Percentiles rank a stretch among this genome's conserved stretches.
Evolutionary conservation across 2,888 invertebrate species (phyloP).

Genomic region (Tricholauxania praeusta): DNA sequence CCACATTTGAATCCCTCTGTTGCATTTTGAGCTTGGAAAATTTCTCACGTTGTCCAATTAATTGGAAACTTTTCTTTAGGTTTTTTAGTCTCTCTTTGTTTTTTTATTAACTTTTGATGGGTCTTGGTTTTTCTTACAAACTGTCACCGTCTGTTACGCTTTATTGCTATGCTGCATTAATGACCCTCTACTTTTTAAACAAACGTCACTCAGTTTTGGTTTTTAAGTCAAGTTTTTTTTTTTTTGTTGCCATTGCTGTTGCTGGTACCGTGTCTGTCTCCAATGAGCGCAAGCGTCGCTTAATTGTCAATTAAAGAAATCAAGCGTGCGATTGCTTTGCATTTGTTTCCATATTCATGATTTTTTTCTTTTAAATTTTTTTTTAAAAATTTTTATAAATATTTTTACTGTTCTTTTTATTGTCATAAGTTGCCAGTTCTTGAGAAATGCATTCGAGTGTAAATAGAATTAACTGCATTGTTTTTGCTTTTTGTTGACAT

Average conservation of each 20-base stretch:
- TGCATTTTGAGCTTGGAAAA: not conserved
- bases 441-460: constrained; percentile 28
- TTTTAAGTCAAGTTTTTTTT: not conserved
- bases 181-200: not conserved
- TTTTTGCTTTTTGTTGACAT: constrained; percentile 6
- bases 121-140: constrained; percentile 5
- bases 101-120: constrained; percentile 4
- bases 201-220: constrained; percentile 2
- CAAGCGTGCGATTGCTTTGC: constrained; percentile 38
- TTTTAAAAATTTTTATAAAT: not conserved
- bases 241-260: constrained; percentile 3
- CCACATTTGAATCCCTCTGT: too few relatives aligned
- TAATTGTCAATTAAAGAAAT: constrained; percentile 43
- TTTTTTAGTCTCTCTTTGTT: too few relatives aligned
- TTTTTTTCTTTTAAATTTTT: constrained; percentile 10
- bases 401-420: constrained; percentile 6
- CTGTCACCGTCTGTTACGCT: too few relatives aligned
- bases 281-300: constrained; percentile 17
- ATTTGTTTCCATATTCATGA: constrained; percentile 15
- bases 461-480: constrained; percentile 24
- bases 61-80: not conserved
- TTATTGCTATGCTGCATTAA: not conserved
- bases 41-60: constrained; percentile 31
- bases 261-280: constrained; percentile 2
- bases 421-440: not conserved